A percentile compares a stretch with the other conserved stretches of the same genome.
These are phyloP conservation scores for Aphaenogaster ashmeadi DNA, from an alignment of 1,140 invertebrate species.

Conservation along the genomic window DNA sequence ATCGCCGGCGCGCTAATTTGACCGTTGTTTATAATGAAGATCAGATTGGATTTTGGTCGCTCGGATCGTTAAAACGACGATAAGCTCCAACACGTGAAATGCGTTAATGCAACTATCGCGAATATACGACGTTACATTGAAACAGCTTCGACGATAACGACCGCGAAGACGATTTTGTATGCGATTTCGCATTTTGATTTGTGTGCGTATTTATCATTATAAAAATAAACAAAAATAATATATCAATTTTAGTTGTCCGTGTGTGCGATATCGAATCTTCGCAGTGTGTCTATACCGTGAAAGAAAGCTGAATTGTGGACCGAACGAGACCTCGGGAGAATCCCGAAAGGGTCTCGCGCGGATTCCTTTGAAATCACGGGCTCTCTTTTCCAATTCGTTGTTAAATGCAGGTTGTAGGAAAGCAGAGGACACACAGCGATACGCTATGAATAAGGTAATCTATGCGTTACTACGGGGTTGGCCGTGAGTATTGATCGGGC, in stretches of 20 bases:
- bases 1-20: not conserved
- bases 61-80: constrained; percentile 21
- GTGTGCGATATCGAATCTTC: too few relatives aligned
- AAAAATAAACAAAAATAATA: not conserved
- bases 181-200: not conserved
- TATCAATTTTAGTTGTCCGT: not conserved
- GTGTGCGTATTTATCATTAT: not conserved
- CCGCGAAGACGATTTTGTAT: not conserved
- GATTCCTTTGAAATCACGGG: constrained; percentile 36
- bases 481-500: constrained; percentile 81
- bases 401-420: constrained; percentile 58
- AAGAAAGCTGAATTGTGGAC: not conserved
- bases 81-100: constrained; percentile 25
- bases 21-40: constrained; percentile 5
- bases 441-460: constrained; percentile 81
- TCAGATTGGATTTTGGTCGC: constrained; percentile 12
- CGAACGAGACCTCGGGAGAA: not conserved
- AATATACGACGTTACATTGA: not conserved
- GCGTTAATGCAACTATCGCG: constrained; percentile 11
- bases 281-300: not conserved
- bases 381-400: constrained; percentile 46
- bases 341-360: not conserved
- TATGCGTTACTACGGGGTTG: constrained; percentile 80
- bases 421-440: constrained; percentile 61
- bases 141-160: constrained; percentile 33